These are phyloP conservation scores for Drosophila maculinotata DNA, from an alignment of 2,888 invertebrate genomes.

Conservation along the genomic window DNA sequence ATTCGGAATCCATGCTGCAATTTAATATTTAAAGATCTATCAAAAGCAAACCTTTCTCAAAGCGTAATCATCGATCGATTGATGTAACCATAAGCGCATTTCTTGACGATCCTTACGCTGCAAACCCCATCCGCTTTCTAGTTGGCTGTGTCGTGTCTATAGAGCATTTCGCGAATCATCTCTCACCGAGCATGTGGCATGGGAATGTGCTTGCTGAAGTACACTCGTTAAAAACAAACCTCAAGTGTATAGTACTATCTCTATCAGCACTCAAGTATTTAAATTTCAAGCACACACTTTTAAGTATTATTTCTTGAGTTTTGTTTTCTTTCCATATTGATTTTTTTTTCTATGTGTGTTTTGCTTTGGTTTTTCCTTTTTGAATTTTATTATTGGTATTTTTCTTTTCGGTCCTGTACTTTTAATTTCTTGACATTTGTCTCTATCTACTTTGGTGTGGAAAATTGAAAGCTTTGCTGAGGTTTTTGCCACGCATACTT, in stretches of 20 bases:
- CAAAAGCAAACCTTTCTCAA: too few species aligned
- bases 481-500: constrained; percentile 83
- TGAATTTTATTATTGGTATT: constrained; percentile 40
- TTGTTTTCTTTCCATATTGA: constrained; percentile 4
- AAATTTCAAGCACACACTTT: neutral
- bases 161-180: neutral
- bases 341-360: neutral
- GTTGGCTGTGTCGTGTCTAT: too few species aligned
- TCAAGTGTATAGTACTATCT: constrained; percentile 3
- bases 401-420: constrained; percentile 44
- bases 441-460: constrained; percentile 37
- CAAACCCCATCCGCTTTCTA: too few species aligned
- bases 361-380: constrained; percentile 12
- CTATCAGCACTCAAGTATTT: constrained; percentile 7
- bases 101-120: too few species aligned
- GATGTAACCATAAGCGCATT: too few species aligned
- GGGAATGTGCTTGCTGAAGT: neutral
- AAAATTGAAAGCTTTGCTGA: constrained; percentile 83
- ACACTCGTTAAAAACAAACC: neutral
- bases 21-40: too few species aligned
- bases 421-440: constrained; percentile 34
- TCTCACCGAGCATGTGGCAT: constrained; percentile 4
- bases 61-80: too few species aligned
- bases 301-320: constrained; percentile 11
- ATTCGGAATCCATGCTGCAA: too few species aligned